Conservation (phyloP, 1,140 invertebrate genomes). For the Heliconius himera region DNA sequence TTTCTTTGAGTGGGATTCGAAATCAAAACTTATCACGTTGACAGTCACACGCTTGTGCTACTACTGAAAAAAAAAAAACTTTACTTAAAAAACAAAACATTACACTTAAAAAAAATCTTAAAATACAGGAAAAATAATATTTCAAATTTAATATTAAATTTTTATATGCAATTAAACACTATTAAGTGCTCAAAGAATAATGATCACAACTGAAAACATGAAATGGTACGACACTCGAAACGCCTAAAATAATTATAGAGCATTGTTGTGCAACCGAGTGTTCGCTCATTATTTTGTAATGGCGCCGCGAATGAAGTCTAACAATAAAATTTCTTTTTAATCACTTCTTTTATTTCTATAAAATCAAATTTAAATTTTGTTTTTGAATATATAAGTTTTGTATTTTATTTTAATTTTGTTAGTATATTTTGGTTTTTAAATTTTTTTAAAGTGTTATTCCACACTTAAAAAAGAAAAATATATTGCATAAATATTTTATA, state of each 20-base stretch:
- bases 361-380: not conserved
- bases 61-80: no score
- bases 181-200: constrained; percentile 23
- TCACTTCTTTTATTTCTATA: constrained; percentile 21
- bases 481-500: no score
- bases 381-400: not conserved
- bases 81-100: not conserved
- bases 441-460: no score
- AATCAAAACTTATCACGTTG: no score
- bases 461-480: no score
- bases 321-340: constrained; percentile 26
- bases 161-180: constrained; percentile 5
- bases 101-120: not conserved
- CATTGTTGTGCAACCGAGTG: constrained; percentile 28
- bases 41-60: no score
- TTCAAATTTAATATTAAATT: not conserved
- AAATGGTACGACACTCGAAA: constrained; percentile 29
- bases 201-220: constrained; percentile 16
- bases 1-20: no score
- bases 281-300: constrained; percentile 35
- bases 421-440: not conserved
- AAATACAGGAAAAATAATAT: not conserved
- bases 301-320: constrained; percentile 24
- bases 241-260: constrained; percentile 33
- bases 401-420: not conserved